Evolutionary conservation across 2,113 vertebrate genomes (phyloP).

Genomic region (Phalacrocorax brasilianus): DNA sequence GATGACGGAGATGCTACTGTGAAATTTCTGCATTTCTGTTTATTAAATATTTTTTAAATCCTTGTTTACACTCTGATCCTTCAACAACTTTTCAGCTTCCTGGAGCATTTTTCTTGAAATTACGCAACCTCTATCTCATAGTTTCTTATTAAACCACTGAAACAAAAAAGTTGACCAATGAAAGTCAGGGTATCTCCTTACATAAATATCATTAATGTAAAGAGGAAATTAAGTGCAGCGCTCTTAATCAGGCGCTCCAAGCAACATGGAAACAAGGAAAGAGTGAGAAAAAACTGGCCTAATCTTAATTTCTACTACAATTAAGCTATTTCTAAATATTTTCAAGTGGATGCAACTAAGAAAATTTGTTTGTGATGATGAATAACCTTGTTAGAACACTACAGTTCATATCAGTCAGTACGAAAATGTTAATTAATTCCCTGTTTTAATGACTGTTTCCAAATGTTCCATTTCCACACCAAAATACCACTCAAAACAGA

Average conservation of each 20-base stretch:
- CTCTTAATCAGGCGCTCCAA: not conserved
- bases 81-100: constrained; percentile 10
- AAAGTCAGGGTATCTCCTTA: not conserved
- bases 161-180: constrained; percentile 27
- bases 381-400: not conserved
- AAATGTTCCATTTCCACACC: not conserved
- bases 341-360: not conserved
- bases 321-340: not conserved
- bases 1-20: not conserved
- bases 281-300: accelerated
- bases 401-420: not conserved
- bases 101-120: not conserved
- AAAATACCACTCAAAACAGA: not conserved
- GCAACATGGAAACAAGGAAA: not conserved
- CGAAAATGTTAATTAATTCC: not conserved
- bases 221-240: constrained; percentile 16
- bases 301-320: not conserved
- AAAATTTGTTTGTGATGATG: not conserved
- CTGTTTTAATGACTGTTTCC: not conserved
- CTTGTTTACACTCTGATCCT: not conserved
- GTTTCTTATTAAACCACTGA: constrained; percentile 59
- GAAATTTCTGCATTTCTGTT: not conserved
- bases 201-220: constrained; percentile 5
- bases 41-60: not conserved
- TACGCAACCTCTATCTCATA: constrained; percentile 32